Conservation (phyloP, 2,888 invertebrate species). For the Orgyia antiqua region DNA sequence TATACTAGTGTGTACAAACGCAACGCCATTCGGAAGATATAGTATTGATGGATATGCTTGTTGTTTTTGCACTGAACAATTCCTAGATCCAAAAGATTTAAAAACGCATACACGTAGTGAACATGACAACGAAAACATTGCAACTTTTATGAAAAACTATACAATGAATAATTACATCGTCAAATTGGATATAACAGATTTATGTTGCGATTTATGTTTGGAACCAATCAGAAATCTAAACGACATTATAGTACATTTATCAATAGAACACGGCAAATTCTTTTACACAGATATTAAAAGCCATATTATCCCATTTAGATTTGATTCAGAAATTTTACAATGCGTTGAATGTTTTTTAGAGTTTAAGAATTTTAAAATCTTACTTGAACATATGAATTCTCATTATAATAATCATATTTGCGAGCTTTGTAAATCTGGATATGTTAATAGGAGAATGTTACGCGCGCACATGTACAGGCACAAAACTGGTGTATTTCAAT, state of each 20-base stretch:
- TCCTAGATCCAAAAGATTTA: conserved; percentile 32
- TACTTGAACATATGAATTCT: conserved; percentile 23
- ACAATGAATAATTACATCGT: conserved; percentile 13
- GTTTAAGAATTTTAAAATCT: conserved; percentile 13
- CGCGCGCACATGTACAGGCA: too few species aligned
- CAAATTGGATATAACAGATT: conserved; percentile 39
- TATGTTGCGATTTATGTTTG: conserved; percentile 29
- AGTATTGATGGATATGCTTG: conserved; percentile 42
- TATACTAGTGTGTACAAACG: conserved; percentile 42
- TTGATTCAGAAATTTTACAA: conserved; percentile 10
- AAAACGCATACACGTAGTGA: conserved; percentile 38
- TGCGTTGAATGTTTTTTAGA: conserved; percentile 13
- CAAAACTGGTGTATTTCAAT: conserved; percentile 35
- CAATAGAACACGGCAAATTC: conserved; percentile 12
- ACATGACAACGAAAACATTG: conserved; percentile 25
- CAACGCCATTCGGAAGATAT: conserved; percentile 44
- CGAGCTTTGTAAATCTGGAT: conserved; percentile 23
- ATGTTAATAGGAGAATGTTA: conserved; percentile 25
- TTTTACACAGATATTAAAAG: conserved; percentile 21
- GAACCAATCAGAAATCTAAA: conserved; percentile 10
- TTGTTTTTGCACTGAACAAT: conserved; percentile 39
- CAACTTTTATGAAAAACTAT: not conserved
- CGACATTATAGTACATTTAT: conserved; percentile 9
- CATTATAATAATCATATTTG: conserved; percentile 15
- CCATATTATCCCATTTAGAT: conserved; percentile 23